A percentile compares a stretch with the other conserved stretches of the same genome.
These are phyloP conservation scores for Peromyscus leucopus DNA, from an alignment of 2,113 vertebrate species.

Conservation along the genomic window DNA sequence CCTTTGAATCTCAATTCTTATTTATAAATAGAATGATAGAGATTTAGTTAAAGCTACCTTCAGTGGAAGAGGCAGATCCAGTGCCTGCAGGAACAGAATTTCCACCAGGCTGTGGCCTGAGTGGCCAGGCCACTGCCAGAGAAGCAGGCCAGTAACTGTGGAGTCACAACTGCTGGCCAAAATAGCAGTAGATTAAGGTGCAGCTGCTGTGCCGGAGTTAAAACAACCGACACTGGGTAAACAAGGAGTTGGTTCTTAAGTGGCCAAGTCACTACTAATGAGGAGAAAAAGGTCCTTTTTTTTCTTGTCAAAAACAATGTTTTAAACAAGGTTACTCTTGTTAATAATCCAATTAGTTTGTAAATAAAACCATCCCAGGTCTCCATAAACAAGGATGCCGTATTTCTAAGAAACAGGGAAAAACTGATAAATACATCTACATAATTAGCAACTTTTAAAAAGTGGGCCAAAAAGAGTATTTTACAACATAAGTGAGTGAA, in stretches of 20 bases:
- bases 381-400: not conserved
- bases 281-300: not conserved
- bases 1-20: not conserved
- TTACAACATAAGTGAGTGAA: conserved; percentile 9
- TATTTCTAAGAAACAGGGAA: conserved; percentile 44
- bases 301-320: conserved; percentile 32
- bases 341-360: conserved; percentile 49
- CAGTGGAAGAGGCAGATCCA: not conserved
- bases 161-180: not conserved
- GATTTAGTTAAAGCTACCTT: not conserved
- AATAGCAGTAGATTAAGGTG: not conserved
- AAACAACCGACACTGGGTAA: not conserved
- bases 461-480: not conserved
- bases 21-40: not conserved
- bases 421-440: conserved; percentile 18
- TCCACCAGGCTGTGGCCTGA: not conserved
- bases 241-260: conserved; percentile 23
- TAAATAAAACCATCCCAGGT: conserved; percentile 32
- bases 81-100: not conserved
- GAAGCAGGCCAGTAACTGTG: not conserved
- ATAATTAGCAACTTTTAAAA: not conserved
- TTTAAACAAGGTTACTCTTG: conserved; percentile 46
- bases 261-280: conserved; percentile 46
- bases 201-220: not conserved
- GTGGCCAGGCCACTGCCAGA: not conserved